phyloP scores from a whole-genome alignment of 1,140 invertebrate genomes.

The Antheraea pernyi region DNA sequence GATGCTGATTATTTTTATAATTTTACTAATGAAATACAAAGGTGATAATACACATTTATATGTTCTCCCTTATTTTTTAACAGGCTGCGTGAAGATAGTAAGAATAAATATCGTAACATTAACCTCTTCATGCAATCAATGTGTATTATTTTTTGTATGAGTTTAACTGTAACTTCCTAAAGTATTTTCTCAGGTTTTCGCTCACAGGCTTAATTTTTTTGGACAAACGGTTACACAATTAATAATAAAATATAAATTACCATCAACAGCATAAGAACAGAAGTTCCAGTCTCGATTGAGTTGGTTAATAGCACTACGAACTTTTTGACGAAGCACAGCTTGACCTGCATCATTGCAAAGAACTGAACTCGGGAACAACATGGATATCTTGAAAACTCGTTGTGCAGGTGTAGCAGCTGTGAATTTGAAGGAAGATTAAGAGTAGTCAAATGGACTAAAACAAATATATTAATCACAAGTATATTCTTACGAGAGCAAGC shows the following conservation, averaged over 20 bases:
- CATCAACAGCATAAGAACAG: conserved; percentile 93
- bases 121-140: too few species aligned
- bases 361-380: conserved; percentile 96
- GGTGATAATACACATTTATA: too few species aligned
- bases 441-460: not conserved
- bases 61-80: too few species aligned
- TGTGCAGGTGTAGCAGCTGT: conserved; percentile 90
- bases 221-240: too few species aligned
- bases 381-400: conserved; percentile 94
- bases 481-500: conserved; percentile 89
- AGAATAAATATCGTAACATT: too few species aligned
- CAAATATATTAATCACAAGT: not conserved
- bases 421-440: conserved; percentile 31
- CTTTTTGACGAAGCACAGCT: conserved; percentile 92
- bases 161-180: too few species aligned
- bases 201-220: too few species aligned
- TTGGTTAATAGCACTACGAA: conserved; percentile 91
- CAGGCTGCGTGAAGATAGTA: too few species aligned
- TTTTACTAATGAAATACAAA: too few species aligned
- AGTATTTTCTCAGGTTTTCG: too few species aligned
- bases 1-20: too few species aligned
- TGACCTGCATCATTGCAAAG: conserved; percentile 96
- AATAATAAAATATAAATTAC: conserved; percentile 56
- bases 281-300: conserved; percentile 96
- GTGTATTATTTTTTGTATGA: too few species aligned